Conservation (phyloP, 2,888 invertebrate species). For the Mimumesa dahlbomi region DNA sequence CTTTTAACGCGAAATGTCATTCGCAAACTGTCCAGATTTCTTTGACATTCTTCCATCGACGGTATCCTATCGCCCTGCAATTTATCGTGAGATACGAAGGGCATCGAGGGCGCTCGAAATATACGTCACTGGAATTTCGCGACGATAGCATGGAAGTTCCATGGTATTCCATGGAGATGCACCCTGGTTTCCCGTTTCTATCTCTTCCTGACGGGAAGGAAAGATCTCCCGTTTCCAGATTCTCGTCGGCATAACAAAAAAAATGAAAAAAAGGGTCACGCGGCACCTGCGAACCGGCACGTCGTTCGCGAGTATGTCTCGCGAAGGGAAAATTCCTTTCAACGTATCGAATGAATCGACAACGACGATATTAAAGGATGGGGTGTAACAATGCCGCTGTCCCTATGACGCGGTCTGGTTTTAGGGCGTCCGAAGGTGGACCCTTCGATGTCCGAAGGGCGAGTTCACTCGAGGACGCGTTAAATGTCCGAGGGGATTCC, state of each 20-base stretch:
- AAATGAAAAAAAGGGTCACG: conserved; percentile 11
- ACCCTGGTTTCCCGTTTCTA: conserved; percentile 17
- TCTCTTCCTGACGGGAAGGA: conserved; percentile 23
- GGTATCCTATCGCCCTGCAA: conserved; percentile 31
- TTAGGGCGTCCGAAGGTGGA: conserved; percentile 26
- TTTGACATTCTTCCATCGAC: conserved; percentile 24
- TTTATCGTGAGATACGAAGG: conserved; percentile 46
- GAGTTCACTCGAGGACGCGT: conserved; percentile 29
- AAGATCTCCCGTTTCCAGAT: conserved; percentile 10
- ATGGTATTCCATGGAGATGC: conserved; percentile 48
- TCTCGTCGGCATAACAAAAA: conserved; percentile 5
- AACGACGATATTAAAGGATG: conserved; percentile 64
- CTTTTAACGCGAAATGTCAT: neutral
- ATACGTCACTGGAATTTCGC: conserved; percentile 59
- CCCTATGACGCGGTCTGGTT: conserved; percentile 38
- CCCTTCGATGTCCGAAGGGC: conserved; percentile 17
- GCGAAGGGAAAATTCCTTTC: conserved; percentile 48
- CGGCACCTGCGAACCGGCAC: conserved; percentile 18
- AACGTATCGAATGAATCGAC: conserved; percentile 70
- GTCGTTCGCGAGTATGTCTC: conserved; percentile 21
- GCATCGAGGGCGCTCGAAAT: conserved; percentile 48
- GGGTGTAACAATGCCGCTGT: conserved; percentile 56
- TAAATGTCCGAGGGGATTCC: conserved; percentile 42
- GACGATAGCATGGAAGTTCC: conserved; percentile 52
- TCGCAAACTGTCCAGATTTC: conserved; percentile 16